phyloP scores from a whole-genome alignment of 2,888 invertebrate genomes.

The Drosophila longiperda region DNA sequence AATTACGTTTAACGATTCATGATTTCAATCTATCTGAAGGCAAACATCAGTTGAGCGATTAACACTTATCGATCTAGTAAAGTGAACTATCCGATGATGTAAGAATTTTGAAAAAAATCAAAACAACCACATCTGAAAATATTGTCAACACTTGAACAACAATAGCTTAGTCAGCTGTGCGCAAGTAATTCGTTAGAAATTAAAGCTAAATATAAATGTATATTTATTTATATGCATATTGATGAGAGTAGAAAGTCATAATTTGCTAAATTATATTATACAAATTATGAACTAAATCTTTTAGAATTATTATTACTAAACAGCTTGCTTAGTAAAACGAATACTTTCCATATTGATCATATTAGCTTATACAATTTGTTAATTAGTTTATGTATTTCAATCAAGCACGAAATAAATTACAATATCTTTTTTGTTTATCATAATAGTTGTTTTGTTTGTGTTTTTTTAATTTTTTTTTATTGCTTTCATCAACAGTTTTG shows the following conservation, averaged over 20 bases:
- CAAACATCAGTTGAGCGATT: background rate
- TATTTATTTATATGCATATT: background rate
- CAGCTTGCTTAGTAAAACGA: background rate
- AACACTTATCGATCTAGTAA: conserved; percentile 5
- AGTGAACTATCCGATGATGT: conserved; percentile 6
- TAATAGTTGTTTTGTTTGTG: background rate
- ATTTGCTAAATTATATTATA: background rate
- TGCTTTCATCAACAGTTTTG: conserved; percentile 7
- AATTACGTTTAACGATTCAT: conserved; percentile 5
- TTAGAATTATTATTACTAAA: background rate
- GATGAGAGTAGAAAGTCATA: background rate
- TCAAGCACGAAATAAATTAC: background rate
- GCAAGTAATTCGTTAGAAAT: conserved; percentile 2
- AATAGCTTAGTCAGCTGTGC: conserved; percentile 7
- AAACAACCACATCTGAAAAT: conserved; percentile 5
- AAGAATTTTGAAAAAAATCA: background rate
- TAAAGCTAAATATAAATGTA: background rate
- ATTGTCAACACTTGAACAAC: background rate
- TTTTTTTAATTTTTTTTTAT: background rate
- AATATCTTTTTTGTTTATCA: background rate
- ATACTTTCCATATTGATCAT: background rate
- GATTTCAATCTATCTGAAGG: background rate
- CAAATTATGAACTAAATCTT: background rate
- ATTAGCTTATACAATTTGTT: background rate
- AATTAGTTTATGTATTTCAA: conserved; percentile 6